Conservation (phyloP, 1,140 invertebrate species). For the Monochamus saltuarius region DNA sequence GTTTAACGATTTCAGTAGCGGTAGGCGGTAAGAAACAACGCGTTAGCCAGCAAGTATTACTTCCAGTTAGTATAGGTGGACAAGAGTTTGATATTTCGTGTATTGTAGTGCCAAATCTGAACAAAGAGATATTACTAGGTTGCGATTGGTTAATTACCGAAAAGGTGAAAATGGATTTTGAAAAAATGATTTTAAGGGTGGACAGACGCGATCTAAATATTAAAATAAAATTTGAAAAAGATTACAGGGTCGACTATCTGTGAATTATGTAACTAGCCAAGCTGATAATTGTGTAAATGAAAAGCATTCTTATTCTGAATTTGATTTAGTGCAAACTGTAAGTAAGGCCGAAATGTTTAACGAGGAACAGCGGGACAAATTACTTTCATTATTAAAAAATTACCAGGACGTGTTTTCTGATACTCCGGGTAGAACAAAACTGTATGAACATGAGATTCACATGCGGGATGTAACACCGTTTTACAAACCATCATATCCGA, state of each 20-base stretch:
- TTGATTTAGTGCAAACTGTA: neutral
- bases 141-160: neutral
- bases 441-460: conserved; percentile 4
- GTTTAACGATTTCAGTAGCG: too few relatives aligned
- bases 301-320: neutral
- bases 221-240: too few relatives aligned
- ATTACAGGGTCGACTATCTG: neutral
- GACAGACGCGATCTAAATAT: neutral
- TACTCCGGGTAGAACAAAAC: neutral
- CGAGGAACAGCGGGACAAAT: neutral
- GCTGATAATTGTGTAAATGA: neutral
- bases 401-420: neutral
- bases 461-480: neutral
- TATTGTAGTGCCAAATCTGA: neutral
- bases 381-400: neutral
- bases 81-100: too few relatives aligned
- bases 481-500: conserved; percentile 1
- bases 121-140: neutral
- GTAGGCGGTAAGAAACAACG: neutral
- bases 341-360: too few relatives aligned
- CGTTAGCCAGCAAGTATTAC: neutral
- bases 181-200: neutral
- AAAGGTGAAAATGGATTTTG: conserved; percentile 6
- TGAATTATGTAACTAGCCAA: too few relatives aligned
- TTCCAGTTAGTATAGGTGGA: neutral